Percentiles rank a stretch among this genome's conserved stretches.
These are phyloP conservation scores for Meliscaeva auricollis DNA, from an alignment of 2,888 invertebrate genomes.

Conservation along the genomic window DNA sequence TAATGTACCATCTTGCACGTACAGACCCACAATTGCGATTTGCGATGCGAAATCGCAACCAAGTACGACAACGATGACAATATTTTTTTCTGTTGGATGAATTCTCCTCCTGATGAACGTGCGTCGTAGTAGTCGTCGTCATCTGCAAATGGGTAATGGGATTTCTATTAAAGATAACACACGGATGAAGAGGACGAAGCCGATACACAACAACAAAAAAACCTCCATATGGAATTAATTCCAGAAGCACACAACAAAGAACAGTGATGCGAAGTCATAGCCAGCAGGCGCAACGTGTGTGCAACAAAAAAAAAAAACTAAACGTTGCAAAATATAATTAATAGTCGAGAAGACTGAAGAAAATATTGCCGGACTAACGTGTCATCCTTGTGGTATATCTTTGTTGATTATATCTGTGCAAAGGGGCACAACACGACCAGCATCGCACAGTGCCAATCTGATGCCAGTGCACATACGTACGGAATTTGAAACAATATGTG, in stretches of 20 bases:
- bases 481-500: slow-evolving; percentile 52
- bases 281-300: slow-evolving; percentile 5
- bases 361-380: slow-evolving; percentile 74
- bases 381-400: slow-evolving; percentile 75
- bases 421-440: slow-evolving; percentile 25
- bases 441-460: slow-evolving; percentile 26
- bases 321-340: slow-evolving; percentile 58
- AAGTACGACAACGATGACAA: background rate
- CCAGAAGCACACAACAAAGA: slow-evolving; percentile 60
- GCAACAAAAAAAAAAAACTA: slow-evolving; percentile 29
- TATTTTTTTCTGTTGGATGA: slow-evolving; percentile 9
- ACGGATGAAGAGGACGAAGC: slow-evolving; percentile 39
- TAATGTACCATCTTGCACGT: slow-evolving; percentile 54
- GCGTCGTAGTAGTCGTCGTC: too few relatives aligned
- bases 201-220: too few relatives aligned
- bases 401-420: slow-evolving; percentile 61
- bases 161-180: slow-evolving; percentile 56
- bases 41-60: slow-evolving; percentile 2
- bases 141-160: slow-evolving; percentile 51
- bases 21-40: slow-evolving; percentile 33
- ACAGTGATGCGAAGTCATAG: background rate
- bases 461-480: slow-evolving; percentile 1
- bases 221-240: slow-evolving; percentile 66
- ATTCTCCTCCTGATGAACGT: slow-evolving; percentile 14
- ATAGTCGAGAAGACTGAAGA: slow-evolving; percentile 59